Evolutionary conservation across 2,888 invertebrate genomes (phyloP), one percentile per base, ranked within the genome.

Genomic region (Drosophila suboccidentalis): DNA sequence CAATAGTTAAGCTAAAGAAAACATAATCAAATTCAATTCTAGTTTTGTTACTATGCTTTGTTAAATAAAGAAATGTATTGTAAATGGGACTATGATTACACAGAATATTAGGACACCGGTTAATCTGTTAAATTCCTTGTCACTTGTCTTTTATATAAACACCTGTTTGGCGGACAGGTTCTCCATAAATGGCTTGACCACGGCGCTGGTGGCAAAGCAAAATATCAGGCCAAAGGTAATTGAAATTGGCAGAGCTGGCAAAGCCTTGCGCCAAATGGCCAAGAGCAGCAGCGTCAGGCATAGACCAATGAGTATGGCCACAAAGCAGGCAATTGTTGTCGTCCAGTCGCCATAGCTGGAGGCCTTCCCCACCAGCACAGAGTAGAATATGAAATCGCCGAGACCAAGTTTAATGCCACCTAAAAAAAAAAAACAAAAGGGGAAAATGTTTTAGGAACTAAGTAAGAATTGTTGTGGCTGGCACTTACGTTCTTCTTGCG

Each of bases 301-400:
- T 68, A 99, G 94, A 57, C 98, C 99, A 92, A 99, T 98, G 55
- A 99, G 94, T 92, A 99, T 99, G 61, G 99, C 99, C 26, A 99
- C 97, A 93, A 99, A 99, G 93, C 99, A 99, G 51, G 99, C 99
- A 72, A 99, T 94, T 3, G 99, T 99, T 8, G 99, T 99, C 92
- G 99, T 99, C 99, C 99, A 99, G 93, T 99, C 99, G 39, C 99
- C 99, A 92, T 98, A 98, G 4, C 98, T 98, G 11, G 99, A 99
- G 3, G 99, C 99, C 93, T 99, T 99, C 36, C 99, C 99, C 4
- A 99, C 99, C 65, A 99, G 94, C 54, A 99, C 99, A 90, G 98
- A 98, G 94, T 99, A 99, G 94, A 99, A 99, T 87, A 99, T 99
- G 92, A 99, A 99, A 93, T 99, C 99, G 5, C 99, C 99, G 19